Base-by-base conservation (phyloP, 2,113 vertebrate species). In the Tor tambroides region DNA sequence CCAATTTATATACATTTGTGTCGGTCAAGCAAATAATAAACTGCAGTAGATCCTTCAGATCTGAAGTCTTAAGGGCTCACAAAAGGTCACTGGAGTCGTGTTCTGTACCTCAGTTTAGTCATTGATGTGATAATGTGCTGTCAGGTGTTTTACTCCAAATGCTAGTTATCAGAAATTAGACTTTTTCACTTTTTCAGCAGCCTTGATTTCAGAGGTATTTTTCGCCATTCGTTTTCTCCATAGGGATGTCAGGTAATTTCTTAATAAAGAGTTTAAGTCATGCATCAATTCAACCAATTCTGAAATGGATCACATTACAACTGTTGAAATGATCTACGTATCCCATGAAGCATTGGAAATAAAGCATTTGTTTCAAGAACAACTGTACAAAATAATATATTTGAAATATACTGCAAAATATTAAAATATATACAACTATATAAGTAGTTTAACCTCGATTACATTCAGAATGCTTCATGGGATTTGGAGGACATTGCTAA, bases 151-250 rank as follows among this genome's bases (percentile, higher is more conserved):
- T 78, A 56, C 76, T 32, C 65, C 12, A 56, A 56, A 56, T 8
- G 2, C 49, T 79, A 30, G 38, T 26, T 76, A 28, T 78, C 49
- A 78, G 76, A 78, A 49, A 28, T 78, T 71, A 71, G 17, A 71
- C 30, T 19, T 54, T n/a, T 5, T 1, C 15, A 6, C 15, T 19
- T 54, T 51, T 19, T 54, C 15, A 54, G 51, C 51, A 54, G 51
- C 17, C 51, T 19, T 17, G 51, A 4, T 35, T 4, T 3, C 1
- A 1, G 67, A 74, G 10, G 2, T 41, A 41, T n/a, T 35, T n/a
- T 74, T 2, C 35, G n/a, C 32, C 21, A n/a, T 74, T 74, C 2
- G 2, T 74, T 74, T 41, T n/a, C 35, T 43, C 11, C 21, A 74
- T 41, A 41, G 35, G 21, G 21, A 41, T 41, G 1, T 5, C 4